Percentiles rank a stretch among this genome's conserved stretches.
Conservation (phyloP, 2,888 invertebrate species). For the Andrena marginata region DNA sequence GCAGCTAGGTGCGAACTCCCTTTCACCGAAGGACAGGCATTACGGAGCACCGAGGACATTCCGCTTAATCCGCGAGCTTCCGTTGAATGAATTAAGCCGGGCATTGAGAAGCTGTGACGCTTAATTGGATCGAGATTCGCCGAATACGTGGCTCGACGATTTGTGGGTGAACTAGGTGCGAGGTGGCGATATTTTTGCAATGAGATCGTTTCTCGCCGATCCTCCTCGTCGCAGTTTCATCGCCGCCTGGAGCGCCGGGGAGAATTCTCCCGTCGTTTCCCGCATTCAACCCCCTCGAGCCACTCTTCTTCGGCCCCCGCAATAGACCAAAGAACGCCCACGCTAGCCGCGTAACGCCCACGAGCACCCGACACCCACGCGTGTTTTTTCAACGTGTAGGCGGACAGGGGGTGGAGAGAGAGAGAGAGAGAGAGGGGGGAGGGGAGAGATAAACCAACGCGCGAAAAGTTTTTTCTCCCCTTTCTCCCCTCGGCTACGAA, state of each 20-base stretch:
- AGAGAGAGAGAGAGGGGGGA: neutral
- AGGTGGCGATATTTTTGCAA: neutral
- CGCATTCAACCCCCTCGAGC: slow-evolving; percentile 15
- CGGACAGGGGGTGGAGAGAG: neutral
- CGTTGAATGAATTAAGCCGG: neutral
- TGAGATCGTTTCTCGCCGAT: neutral
- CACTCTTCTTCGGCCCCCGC: slow-evolving; percentile 68
- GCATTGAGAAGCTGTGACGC: too few relatives aligned
- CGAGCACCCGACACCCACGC: slow-evolving; percentile 50
- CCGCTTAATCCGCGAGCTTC: neutral
- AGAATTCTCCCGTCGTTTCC: slow-evolving; percentile 50
- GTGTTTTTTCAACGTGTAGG: slow-evolving; percentile 14
- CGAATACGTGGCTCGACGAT: neutral
- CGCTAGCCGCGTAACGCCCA: slow-evolving; percentile 72
- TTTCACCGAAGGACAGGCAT: neutral
- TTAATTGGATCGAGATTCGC: too few relatives aligned
- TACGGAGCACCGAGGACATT: neutral
- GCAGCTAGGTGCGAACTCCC: neutral
- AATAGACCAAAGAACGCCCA: slow-evolving; percentile 76
- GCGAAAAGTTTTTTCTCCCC: slow-evolving; percentile 26
- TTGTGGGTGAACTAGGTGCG: neutral
- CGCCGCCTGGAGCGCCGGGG: neutral
- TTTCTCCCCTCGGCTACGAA: neutral
- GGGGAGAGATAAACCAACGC: slow-evolving; percentile 16
- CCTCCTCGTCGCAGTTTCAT: neutral